Conservation (phyloP, 2,888 invertebrate species). For the Rosalia funebris region DNA sequence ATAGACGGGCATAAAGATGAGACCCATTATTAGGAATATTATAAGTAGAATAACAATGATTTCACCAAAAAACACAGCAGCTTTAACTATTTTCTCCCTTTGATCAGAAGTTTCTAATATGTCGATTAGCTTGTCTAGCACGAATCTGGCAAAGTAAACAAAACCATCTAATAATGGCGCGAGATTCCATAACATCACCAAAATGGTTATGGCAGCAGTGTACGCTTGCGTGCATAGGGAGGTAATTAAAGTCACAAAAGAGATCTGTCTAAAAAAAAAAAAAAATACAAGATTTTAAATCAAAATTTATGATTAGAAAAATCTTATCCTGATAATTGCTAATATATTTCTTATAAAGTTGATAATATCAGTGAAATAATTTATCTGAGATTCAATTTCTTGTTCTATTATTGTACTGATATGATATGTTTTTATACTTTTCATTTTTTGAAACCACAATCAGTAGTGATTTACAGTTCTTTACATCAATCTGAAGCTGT, state of each 20-base stretch:
- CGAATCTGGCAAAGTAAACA: slow-evolving; percentile 55
- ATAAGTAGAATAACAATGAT: slow-evolving; percentile 54
- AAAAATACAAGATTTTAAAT: too few species aligned
- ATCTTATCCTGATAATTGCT: too few species aligned
- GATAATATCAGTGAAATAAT: too few species aligned
- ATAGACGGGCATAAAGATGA: slow-evolving; percentile 58
- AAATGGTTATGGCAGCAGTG: slow-evolving; percentile 54
- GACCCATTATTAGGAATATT: slow-evolving; percentile 56
- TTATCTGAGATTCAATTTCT: too few species aligned
- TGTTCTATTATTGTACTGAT: too few species aligned
- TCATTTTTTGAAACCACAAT: too few species aligned
- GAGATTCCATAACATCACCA: slow-evolving; percentile 56
- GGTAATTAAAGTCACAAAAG: slow-evolving; percentile 56
- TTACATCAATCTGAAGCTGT: too few species aligned
- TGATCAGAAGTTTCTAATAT: slow-evolving; percentile 54
- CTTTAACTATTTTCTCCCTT: slow-evolving; percentile 54
- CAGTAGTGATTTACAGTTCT: too few species aligned
- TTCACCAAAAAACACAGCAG: slow-evolving; percentile 54
- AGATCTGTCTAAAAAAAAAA: slow-evolving; percentile 53
- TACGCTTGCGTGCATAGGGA: slow-evolving; percentile 57
- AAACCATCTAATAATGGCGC: slow-evolving; percentile 55
- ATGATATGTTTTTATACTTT: too few species aligned
- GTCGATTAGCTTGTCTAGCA: slow-evolving; percentile 59
- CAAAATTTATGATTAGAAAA: too few species aligned
- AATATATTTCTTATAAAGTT: too few species aligned